A percentile compares a stretch with the other conserved stretches of the same genome.
These are phyloP conservation scores for Drosophila prosaltans DNA, from an alignment of 1,140 invertebrate genomes.

Conservation along the genomic window DNA sequence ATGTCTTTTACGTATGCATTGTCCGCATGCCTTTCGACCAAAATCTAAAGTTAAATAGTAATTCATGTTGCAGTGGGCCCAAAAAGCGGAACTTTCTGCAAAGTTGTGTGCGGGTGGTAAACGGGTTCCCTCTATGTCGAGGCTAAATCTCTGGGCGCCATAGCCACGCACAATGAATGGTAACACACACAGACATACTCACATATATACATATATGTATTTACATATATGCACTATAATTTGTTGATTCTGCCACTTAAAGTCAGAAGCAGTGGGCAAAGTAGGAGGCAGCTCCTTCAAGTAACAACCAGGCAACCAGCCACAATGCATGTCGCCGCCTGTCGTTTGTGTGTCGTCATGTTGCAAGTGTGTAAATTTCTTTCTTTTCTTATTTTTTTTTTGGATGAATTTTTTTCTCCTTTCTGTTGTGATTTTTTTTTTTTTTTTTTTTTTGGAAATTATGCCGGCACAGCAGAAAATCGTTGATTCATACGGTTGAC, in stretches of 20 bases:
- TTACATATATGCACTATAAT: constrained; percentile 43
- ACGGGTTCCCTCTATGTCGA: background rate
- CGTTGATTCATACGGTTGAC: constrained; percentile 79
- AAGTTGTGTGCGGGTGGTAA: constrained; percentile 47
- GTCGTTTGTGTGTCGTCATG: background rate
- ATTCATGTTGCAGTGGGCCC: constrained; percentile 55
- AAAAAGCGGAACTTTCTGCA: constrained; percentile 47
- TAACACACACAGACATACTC: constrained; percentile 6
- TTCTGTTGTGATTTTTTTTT: background rate
- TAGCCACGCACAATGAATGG: constrained; percentile 36
- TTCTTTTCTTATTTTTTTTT: background rate
- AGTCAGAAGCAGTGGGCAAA: constrained; percentile 34
- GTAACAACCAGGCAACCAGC: constrained; percentile 22
- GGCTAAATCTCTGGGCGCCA: constrained; percentile 11
- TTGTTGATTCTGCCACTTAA: constrained; percentile 74
- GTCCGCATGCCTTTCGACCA: constrained; percentile 37
- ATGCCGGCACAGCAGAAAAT: constrained; percentile 74
- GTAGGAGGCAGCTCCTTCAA: constrained; percentile 21
- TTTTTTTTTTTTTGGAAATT: constrained; percentile 60
- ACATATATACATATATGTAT: constrained; percentile 25
- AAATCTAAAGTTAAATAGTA: constrained; percentile 76
- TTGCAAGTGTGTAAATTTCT: constrained; percentile 38
- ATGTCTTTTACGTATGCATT: constrained; percentile 13
- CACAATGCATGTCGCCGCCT: background rate
- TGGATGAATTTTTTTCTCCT: background rate